phyloP scores from a whole-genome alignment of 2,888 invertebrate genomes.

The Drosophila paracracens region DNA sequence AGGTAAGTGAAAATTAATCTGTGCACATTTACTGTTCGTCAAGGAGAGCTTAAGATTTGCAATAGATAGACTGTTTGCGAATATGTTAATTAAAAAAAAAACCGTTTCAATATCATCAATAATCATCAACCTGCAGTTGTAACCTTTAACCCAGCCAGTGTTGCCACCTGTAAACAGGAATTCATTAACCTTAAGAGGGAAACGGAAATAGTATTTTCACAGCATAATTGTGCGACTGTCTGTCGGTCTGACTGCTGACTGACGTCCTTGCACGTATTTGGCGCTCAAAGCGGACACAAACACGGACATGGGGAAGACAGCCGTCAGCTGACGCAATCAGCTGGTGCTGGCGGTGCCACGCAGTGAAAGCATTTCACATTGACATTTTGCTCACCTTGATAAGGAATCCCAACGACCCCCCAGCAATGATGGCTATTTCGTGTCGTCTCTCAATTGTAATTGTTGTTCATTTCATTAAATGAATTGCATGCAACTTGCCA shows the following conservation, averaged over 20 bases:
- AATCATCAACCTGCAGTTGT: not conserved
- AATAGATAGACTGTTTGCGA: not conserved
- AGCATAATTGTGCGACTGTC: not conserved
- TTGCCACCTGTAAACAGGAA: conserved; percentile 1
- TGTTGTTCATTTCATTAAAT: conserved; percentile 54
- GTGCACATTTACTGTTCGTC: not conserved
- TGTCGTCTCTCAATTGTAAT: conserved; percentile 39
- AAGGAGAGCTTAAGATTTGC: not conserved
- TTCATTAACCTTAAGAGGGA: conserved; percentile 1
- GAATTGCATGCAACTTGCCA: conserved; percentile 31
- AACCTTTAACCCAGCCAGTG: not conserved
- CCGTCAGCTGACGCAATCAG: conserved; percentile 41
- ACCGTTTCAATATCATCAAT: conserved; percentile 1
- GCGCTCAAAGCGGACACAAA: conserved; percentile 14
- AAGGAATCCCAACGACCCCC: conserved; percentile 14
- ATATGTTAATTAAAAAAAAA: not conserved
- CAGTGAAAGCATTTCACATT: conserved; percentile 19
- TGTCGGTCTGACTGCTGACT: not conserved
- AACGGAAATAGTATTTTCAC: conserved; percentile 27
- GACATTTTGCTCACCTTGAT: conserved; percentile 69
- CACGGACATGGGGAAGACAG: conserved; percentile 28
- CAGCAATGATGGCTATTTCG: conserved; percentile 24
- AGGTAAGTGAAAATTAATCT: conserved; percentile 77
- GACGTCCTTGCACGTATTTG: conserved; percentile 38
- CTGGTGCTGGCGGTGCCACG: conserved; percentile 31